Base-by-base conservation (phyloP, 2,113 vertebrate species). In the Lophius piscatorius region DNA sequence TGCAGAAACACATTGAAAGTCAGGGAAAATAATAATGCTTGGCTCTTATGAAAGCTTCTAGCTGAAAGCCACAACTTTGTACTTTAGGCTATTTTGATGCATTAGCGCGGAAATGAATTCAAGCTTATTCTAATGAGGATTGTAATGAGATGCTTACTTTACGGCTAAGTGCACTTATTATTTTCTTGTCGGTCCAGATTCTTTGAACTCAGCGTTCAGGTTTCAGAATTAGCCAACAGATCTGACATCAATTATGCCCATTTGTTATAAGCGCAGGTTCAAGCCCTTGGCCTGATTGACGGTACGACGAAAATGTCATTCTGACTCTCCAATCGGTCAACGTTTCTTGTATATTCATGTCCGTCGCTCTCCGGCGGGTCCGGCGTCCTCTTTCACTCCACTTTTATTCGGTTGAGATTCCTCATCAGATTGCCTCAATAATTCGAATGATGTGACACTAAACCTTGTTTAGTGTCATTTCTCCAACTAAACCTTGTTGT, bases 371-470 rank as follows among this genome's bases (percentile, higher is more conserved):
- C n/a, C n/a, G n/a, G n/a, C n/a, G n/a, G n/a, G n/a, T n/a, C n/a
- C n/a, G n/a, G n/a, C 12, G 5, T n/a, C 35, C n/a, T 13, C 18
- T 63, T 59, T 36, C 46, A 5, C 38, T 63, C 9, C 36, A n/a
- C 0, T 12, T 66, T 46, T 40, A n/a, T 51, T 70, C 55, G 41
- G 48, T 70, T 68, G 48, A 24, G 39, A 34, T 63, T 69, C 46
- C 60, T 60, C 59, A 65, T 74, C 68, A 63, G 66, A 51, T 40
- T 51, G 51, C 70, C 63, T 81, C 57, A 54, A 83, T 75, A 77
- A 87, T 70, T 82, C 52, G 74, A 77, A 76, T 47, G 54, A 62
- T 40, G 22, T 2, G 34, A 56, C 70, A 46, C 76, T 58, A 49
- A 54, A 70, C 3, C 26, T 28, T n/a, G n/a, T n/a, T n/a, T n/a